Conservation (phyloP, 2,113 vertebrate species). For the Thunnus maccoyii region DNA sequence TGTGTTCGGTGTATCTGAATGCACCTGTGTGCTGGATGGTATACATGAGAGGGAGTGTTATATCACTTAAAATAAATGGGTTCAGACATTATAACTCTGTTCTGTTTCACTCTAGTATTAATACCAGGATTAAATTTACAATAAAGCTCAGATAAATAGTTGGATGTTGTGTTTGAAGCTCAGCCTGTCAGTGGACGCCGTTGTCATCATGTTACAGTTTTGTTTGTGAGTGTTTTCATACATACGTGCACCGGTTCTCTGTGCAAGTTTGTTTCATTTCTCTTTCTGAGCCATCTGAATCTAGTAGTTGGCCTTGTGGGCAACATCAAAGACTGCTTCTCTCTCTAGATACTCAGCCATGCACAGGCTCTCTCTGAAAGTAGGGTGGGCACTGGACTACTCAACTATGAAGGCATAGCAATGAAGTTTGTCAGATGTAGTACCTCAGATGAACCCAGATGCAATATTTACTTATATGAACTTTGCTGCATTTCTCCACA, state of each 20-base stretch:
- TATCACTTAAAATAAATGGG: no score
- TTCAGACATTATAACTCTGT: neutral
- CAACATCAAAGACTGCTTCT: neutral
- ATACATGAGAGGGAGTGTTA: neutral
- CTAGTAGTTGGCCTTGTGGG: neutral
- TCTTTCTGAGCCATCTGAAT: slow-evolving; percentile 5
- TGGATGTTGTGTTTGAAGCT: neutral
- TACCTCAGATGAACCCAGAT: neutral
- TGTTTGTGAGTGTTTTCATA: neutral
- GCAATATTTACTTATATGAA: neutral
- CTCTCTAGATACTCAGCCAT: neutral
- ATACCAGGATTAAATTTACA: no score
- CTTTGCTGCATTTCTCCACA: neutral
- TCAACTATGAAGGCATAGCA: neutral
- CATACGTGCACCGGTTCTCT: neutral
- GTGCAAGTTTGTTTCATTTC: slow-evolving; percentile 30
- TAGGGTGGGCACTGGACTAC: neutral
- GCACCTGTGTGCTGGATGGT: neutral
- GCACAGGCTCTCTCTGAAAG: slow-evolving; percentile 28
- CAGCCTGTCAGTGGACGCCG: neutral
- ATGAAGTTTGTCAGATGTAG: neutral
- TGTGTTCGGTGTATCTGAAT: neutral
- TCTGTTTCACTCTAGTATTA: neutral
- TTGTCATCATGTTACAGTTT: neutral
- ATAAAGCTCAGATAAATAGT: no score